phyloP scores from a whole-genome alignment of 2,113 vertebrate species.

The Cnemophilus loriae region DNA sequence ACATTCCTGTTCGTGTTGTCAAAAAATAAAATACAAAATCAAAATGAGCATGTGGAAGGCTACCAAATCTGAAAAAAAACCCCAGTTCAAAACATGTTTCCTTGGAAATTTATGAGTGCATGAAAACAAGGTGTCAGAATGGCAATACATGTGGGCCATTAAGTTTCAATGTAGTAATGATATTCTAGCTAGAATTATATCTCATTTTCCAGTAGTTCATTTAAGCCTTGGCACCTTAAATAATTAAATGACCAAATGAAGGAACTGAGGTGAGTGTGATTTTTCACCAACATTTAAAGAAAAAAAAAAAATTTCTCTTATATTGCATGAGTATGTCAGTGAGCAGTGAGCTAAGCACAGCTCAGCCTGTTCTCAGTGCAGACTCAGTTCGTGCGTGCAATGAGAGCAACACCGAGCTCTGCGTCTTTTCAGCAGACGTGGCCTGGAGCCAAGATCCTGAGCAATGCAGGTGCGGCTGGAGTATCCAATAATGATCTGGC shows the following conservation, averaged over 20 bases:
- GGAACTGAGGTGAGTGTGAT: neutral
- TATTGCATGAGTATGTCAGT: neutral
- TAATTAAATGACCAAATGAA: slow-evolving; percentile 9
- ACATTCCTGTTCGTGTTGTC: neutral
- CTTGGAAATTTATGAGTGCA: neutral
- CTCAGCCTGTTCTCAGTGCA: neutral
- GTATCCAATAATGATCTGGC: neutral
- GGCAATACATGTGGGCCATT: neutral
- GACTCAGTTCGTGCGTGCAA: neutral
- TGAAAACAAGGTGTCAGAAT: neutral
- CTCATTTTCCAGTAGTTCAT: neutral
- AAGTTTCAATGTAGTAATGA: neutral
- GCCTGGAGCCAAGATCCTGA: neutral
- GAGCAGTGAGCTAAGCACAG: neutral
- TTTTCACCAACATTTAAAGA: neutral
- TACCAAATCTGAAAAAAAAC: neutral
- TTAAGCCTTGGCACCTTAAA: neutral
- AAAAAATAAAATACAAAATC: neutral
- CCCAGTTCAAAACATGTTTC: neutral
- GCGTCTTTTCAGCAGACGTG: neutral
- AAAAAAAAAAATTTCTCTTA: neutral
- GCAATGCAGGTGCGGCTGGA: slow-evolving; percentile 14
- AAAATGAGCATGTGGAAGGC: neutral
- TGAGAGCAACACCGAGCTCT: neutral
- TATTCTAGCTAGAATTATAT: neutral